phyloP scores from a whole-genome alignment of 2,113 vertebrate species.

The Pomatorhinus ruficollis region DNA sequence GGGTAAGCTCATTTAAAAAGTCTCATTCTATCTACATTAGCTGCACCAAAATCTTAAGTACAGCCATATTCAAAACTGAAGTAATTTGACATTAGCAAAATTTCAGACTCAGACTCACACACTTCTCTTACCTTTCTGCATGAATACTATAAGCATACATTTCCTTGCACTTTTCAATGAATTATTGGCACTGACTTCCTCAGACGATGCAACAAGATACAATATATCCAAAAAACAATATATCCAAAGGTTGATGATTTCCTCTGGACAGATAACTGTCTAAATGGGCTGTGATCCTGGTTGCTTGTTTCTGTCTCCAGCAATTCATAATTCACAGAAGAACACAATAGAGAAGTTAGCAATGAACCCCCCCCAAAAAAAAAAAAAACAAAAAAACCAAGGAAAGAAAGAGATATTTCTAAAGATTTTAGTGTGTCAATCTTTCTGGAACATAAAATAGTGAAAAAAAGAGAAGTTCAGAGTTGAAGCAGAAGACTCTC shows the following conservation, averaged over 20 bases:
- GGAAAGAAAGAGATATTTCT: neutral
- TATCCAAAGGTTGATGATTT: neutral
- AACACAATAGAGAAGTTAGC: neutral
- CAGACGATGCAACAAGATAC: neutral
- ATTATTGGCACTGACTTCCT: neutral
- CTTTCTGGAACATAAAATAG: neutral
- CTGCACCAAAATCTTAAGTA: neutral
- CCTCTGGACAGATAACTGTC: neutral
- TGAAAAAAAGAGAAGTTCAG: neutral
- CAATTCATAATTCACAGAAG: neutral
- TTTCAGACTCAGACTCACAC: neutral
- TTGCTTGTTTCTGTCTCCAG: neutral
- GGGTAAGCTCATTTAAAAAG: neutral
- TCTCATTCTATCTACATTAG: neutral
- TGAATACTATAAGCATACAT: neutral
- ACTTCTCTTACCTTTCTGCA: neutral
- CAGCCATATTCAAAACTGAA: neutral
- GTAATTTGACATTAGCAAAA: neutral
- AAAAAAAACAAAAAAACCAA: neutral
- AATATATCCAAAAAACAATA: neutral
- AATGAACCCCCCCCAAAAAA: neutral
- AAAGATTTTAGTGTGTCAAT: neutral
- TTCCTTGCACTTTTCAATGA: neutral
- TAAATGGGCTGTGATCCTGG: neutral
- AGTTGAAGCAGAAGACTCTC: neutral